Percentiles rank a stretch among this genome's conserved stretches.
Evolutionary conservation across 2,888 invertebrate species (phyloP).

Genomic region (Cataglyphis livida): DNA sequence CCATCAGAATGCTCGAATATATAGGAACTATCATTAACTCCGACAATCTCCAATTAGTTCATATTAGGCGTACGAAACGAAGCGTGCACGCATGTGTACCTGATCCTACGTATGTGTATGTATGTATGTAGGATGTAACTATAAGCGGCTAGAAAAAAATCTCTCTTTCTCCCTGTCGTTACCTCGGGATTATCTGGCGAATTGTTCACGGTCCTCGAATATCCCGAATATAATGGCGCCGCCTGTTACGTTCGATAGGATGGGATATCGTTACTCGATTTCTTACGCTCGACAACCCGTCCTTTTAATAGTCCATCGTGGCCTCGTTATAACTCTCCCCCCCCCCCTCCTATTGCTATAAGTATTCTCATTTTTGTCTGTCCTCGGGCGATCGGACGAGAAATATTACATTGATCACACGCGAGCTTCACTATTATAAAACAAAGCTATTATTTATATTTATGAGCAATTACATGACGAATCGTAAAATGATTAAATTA

Average conservation of each 20-base stretch:
- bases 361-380: slow-evolving; percentile 53
- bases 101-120: background rate
- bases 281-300: slow-evolving; percentile 56
- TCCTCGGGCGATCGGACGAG: slow-evolving; percentile 17
- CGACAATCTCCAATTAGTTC: slow-evolving; percentile 79
- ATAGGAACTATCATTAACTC: slow-evolving; percentile 78
- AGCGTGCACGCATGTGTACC: slow-evolving; percentile 15
- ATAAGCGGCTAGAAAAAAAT: slow-evolving; percentile 2
- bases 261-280: slow-evolving; percentile 63
- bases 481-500: background rate
- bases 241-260: slow-evolving; percentile 71
- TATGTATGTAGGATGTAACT: background rate
- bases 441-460: slow-evolving; percentile 7
- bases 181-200: slow-evolving; percentile 66
- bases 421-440: slow-evolving; percentile 16
- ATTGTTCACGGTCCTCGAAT: slow-evolving; percentile 78
- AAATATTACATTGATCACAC: slow-evolving; percentile 40
- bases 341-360: background rate
- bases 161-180: slow-evolving; percentile 60
- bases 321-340: slow-evolving; percentile 60
- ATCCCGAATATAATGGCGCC: slow-evolving; percentile 80
- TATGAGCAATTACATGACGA: background rate
- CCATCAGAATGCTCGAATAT: slow-evolving; percentile 64
- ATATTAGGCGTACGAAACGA: slow-evolving; percentile 74
- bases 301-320: slow-evolving; percentile 20